Conservation (phyloP, 2,888 invertebrate species). For the Apamea epomidion region DNA sequence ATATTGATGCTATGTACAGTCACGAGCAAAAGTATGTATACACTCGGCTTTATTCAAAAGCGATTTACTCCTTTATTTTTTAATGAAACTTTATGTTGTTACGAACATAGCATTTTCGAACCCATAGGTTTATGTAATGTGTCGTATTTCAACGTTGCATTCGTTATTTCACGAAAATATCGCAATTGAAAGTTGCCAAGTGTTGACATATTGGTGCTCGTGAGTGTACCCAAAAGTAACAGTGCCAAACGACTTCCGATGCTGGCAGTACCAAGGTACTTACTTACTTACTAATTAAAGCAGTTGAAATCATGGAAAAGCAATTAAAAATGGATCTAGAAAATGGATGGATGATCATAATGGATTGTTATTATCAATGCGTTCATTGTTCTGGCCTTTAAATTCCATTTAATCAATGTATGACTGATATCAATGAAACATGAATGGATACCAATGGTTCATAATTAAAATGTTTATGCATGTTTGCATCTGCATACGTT, state of each 20-base stretch:
- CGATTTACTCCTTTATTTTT: too few relatives aligned
- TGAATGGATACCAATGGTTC: not conserved
- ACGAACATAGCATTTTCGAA: too few relatives aligned
- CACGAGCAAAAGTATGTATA: too few relatives aligned
- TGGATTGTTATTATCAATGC: not conserved
- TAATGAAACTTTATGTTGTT: too few relatives aligned
- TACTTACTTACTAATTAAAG: not conserved
- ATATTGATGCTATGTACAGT: not conserved
- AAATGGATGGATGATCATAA: constrained; percentile 28
- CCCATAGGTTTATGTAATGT: too few relatives aligned
- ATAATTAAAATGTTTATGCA: not conserved
- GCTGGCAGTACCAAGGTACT: not conserved
- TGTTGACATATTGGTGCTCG: too few relatives aligned
- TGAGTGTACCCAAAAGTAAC: not conserved
- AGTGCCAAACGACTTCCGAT: too few relatives aligned
- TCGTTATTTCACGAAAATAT: too few relatives aligned
- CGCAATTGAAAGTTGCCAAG: too few relatives aligned
- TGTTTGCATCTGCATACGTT: not conserved
- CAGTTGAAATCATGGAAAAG: not conserved
- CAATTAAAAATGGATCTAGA: not conserved
- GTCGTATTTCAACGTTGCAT: too few relatives aligned
- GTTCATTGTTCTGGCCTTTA: not conserved
- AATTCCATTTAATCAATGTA: constrained; percentile 3
- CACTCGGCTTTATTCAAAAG: too few relatives aligned
- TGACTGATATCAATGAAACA: not conserved